Evolutionary conservation across 1,140 invertebrate species (phyloP), one percentile per base, ranked within the genome.

Genomic region (Trachelipus rathkii): DNA sequence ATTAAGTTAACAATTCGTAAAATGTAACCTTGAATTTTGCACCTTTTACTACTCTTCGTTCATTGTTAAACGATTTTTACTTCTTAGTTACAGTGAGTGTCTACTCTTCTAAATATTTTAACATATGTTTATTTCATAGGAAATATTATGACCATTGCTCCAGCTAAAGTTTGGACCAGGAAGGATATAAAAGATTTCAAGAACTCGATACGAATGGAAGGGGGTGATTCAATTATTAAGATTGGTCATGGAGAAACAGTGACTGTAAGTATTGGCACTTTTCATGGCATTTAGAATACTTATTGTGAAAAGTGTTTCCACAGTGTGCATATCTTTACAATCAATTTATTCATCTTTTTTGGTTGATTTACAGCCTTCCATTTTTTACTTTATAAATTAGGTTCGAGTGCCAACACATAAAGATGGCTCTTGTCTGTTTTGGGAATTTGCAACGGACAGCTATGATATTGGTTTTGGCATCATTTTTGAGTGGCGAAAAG

Each of bases 391-490:
- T 23, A 66, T 66, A 19, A 23, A 76, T 33, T 76, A 89, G 89
- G 88, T 99, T 0, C 88, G 97, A 74, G 98, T 99, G 33, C 98
- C 98, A 15, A 99, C 98, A 0, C 96, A 99, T 85, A 89, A 92
- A 80, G 92, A 95, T 83, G 97, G 97, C 0, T 90, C 92, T 0
- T 94, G 93, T 83, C 86, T 99, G n/a, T 98, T 96, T 85, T 99
- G 97, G 97, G 98, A 99, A 87, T 99, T 99, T 86, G 95, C 96
- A 10, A 99, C 97, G 0, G 98, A 99, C 85, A 91, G 90, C 82
- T 99, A 98, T 85, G 98, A 99, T 84, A 95, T 99, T 82, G 97
- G 96, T 71, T 99, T 99, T 87, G 98, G 97, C 8, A 90, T 99
- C 67, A 98, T 93, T 85, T 99, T 99, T 85, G 97, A 99, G 86